Evolutionary conservation across 2,113 vertebrate genomes (phyloP).

Genomic region (Panurus biarmicus): DNA sequence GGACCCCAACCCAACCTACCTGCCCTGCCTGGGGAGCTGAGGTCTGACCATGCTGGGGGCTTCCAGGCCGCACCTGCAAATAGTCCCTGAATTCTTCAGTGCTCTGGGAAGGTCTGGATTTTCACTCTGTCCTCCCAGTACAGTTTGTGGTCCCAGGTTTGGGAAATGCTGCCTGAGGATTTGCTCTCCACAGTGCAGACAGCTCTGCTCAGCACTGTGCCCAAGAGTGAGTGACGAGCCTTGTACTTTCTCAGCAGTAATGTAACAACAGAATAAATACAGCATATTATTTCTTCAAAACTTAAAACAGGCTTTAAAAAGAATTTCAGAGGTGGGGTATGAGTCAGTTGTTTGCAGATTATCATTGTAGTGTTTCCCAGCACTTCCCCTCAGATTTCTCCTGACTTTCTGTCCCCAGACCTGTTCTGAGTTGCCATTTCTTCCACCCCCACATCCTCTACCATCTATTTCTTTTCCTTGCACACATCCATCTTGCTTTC

Average conservation of each 20-base stretch:
- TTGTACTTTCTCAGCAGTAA: not conserved
- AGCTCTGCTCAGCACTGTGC: not conserved
- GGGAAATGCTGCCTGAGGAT: not conserved
- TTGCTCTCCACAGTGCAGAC: rapidly evolving
- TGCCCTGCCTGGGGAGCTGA: not conserved
- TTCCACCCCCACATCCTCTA: not conserved
- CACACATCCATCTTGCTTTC: not conserved
- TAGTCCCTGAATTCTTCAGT: not conserved
- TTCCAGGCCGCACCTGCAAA: not conserved
- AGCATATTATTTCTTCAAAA: not conserved
- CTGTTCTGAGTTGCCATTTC: not conserved
- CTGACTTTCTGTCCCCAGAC: not conserved
- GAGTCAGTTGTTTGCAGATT: not conserved
- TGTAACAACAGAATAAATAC: not conserved
- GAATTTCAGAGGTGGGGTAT: not conserved
- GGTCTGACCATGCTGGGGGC: not conserved
- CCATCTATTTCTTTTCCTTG: not conserved
- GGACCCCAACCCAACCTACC: rapidly evolving
- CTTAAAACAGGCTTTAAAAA: not conserved
- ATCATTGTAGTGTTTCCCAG: not conserved
- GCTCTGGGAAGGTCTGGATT: not conserved
- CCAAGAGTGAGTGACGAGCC: rapidly evolving
- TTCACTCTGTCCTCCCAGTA: not conserved
- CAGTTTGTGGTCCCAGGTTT: not conserved
- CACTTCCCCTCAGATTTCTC: not conserved